Percentiles rank a stretch among this genome's conserved stretches.
Evolutionary conservation across 2,888 invertebrate genomes (phyloP).

Genomic region (Acutogordius australiensis): DNA sequence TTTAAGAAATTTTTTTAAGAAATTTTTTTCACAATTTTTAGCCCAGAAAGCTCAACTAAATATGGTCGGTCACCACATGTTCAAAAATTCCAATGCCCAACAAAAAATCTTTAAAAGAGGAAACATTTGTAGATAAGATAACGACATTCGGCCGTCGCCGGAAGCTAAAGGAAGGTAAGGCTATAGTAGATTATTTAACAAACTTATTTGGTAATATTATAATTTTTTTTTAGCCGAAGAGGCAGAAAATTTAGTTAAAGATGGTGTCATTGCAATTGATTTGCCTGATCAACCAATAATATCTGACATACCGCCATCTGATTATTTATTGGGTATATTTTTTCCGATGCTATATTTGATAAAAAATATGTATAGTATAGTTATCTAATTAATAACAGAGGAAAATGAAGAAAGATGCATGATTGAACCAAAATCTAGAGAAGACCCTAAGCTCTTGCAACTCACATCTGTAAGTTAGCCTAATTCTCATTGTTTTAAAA

Average conservation of each 20-base stretch:
- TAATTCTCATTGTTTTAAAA: too few species aligned
- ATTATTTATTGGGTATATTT: conserved; percentile 59
- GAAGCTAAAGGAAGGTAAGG: conserved; percentile 13
- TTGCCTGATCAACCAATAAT: conserved; percentile 66
- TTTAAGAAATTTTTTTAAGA: too few species aligned
- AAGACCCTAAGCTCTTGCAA: conserved; percentile 53
- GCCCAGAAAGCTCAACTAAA: too few species aligned
- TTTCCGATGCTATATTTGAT: too few species aligned
- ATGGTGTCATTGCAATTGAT: conserved; percentile 80
- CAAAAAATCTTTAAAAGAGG: too few species aligned
- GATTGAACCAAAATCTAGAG: conserved; percentile 56
- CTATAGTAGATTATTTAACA: neutral
- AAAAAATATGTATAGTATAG: conserved; percentile 12
- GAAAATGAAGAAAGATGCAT: conserved; percentile 89
- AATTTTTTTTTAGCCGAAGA: neutral
- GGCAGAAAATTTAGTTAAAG: conserved; percentile 70
- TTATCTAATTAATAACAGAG: conserved; percentile 31
- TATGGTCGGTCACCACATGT: too few species aligned
- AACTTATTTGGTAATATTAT: neutral
- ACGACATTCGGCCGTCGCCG: conserved; percentile 15
- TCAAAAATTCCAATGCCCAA: too few species aligned
- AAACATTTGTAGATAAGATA: conserved; percentile 14
- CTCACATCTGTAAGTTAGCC: conserved; percentile 32
- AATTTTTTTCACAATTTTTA: too few species aligned
- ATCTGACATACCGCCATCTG: conserved; percentile 63